Percentiles rank a stretch among this genome's conserved stretches.
Evolutionary conservation across 2,888 invertebrate species (phyloP).

Genomic region (Mayetiola destructor): DNA sequence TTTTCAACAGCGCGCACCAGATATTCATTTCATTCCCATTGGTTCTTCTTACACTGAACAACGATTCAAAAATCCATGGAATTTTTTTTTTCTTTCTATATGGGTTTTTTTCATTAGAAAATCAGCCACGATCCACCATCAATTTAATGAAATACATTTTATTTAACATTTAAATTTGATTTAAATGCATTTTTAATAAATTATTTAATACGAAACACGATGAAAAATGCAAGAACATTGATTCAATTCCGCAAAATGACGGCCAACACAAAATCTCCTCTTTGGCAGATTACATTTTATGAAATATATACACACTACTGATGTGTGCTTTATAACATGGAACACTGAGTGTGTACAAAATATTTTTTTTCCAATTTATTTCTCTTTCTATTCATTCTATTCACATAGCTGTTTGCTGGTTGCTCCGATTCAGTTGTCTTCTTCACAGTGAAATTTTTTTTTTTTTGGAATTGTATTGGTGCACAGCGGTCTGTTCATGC

Average conservation of each 20-base stretch:
- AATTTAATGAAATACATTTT: neutral
- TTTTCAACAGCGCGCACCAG: no score
- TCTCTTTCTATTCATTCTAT: slow-evolving; percentile 1
- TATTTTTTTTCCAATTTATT: no score
- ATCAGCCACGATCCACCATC: neutral
- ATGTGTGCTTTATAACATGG: slow-evolving; percentile 10
- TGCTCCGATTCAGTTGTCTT: slow-evolving; percentile 4
- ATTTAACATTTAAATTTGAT: neutral
- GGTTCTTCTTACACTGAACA: no score
- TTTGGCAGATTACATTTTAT: slow-evolving; percentile 14
- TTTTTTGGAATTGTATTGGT: neutral
- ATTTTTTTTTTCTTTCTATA: neutral
- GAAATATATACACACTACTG: slow-evolving; percentile 11
- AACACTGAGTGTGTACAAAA: slow-evolving; percentile 6
- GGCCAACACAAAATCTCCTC: slow-evolving; percentile 18
- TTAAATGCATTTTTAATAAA: neutral
- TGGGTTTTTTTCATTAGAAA: neutral
- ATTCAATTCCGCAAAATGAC: slow-evolving; percentile 22
- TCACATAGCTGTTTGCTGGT: neutral
- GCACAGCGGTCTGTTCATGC: no score
- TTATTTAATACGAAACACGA: neutral
- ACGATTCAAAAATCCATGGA: no score
- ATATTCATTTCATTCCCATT: no score
- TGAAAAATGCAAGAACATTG: slow-evolving; percentile 12
- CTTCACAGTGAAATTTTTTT: no score